Percentiles rank a stretch among this genome's conserved stretches.
phyloP scores from a whole-genome alignment of 1,140 invertebrate genomes.

The Triops cancriformis region DNA sequence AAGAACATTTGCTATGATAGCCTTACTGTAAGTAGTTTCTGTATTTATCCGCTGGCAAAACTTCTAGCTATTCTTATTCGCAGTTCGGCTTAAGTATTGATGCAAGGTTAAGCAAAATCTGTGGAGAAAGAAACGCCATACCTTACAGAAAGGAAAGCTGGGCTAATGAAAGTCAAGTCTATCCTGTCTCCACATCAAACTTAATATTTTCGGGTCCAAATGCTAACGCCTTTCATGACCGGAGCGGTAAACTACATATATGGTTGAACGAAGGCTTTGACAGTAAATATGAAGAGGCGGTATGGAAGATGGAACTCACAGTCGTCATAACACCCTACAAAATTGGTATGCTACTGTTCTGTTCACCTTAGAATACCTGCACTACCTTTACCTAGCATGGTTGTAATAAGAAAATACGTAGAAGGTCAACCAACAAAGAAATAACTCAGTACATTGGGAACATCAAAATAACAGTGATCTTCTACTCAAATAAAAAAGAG shows the following conservation, averaged over 20 bases:
- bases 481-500: too few relatives aligned
- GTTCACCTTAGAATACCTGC: too few relatives aligned
- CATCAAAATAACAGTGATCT: too few relatives aligned
- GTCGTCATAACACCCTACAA: constrained; percentile 26
- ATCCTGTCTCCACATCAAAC: constrained; percentile 2
- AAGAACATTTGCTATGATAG: constrained; percentile 20
- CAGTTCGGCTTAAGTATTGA: constrained; percentile 23
- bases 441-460: too few relatives aligned
- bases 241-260: constrained; percentile 24
- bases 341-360: background rate
- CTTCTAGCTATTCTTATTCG: background rate
- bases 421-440: too few relatives aligned
- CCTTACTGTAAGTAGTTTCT: background rate
- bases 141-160: constrained; percentile 18
- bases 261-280: constrained; percentile 21
- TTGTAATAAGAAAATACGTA: too few relatives aligned
- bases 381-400: too few relatives aligned
- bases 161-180: background rate
- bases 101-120: constrained; percentile 24
- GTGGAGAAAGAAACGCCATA: constrained; percentile 21
- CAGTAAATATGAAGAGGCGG: constrained; percentile 5
- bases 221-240: constrained; percentile 24
- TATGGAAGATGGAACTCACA: constrained; percentile 6
- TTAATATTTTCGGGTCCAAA: constrained; percentile 21
- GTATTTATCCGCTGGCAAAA: background rate